A percentile compares a stretch with the other conserved stretches of the same genome.
phyloP scores from a whole-genome alignment of 2,797 vertebrate genomes.

The Iguana delicatissima region DNA sequence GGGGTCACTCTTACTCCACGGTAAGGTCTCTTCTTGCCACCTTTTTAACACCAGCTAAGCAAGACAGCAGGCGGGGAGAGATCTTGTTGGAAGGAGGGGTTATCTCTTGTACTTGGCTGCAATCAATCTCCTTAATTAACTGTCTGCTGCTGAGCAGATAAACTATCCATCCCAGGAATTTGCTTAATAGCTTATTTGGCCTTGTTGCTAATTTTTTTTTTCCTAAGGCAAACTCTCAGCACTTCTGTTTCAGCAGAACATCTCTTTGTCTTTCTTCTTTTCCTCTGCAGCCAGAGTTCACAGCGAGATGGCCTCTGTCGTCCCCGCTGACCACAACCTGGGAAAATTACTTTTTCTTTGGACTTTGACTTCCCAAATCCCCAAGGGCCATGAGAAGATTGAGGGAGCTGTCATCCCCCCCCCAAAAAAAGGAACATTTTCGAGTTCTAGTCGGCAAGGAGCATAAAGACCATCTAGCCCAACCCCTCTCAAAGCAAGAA shows the following conservation, averaged over 20 bases:
- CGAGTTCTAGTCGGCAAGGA: too few relatives aligned
- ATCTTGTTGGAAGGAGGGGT: neutral
- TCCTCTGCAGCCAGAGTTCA: neutral
- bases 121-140: constrained; percentile 24
- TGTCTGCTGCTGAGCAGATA: neutral
- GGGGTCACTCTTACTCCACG: neutral
- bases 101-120: neutral
- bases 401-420: too few relatives aligned
- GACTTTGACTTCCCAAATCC: too few relatives aligned
- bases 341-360: too few relatives aligned
- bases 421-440: too few relatives aligned
- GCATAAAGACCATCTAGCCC: neutral
- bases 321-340: too few relatives aligned
- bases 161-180: neutral
- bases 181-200: constrained; percentile 38
- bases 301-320: too few relatives aligned
- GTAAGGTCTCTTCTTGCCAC: neutral
- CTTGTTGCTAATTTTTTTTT: neutral
- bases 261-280: neutral
- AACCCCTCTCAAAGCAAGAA: too few relatives aligned
- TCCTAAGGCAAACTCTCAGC: neutral
- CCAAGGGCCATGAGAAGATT: too few relatives aligned
- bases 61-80: neutral
- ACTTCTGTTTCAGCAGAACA: neutral
- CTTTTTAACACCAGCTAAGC: neutral